These are phyloP conservation scores for Bedellia somnulentella DNA, from an alignment of 2,888 invertebrate genomes.

Conservation along the genomic window DNA sequence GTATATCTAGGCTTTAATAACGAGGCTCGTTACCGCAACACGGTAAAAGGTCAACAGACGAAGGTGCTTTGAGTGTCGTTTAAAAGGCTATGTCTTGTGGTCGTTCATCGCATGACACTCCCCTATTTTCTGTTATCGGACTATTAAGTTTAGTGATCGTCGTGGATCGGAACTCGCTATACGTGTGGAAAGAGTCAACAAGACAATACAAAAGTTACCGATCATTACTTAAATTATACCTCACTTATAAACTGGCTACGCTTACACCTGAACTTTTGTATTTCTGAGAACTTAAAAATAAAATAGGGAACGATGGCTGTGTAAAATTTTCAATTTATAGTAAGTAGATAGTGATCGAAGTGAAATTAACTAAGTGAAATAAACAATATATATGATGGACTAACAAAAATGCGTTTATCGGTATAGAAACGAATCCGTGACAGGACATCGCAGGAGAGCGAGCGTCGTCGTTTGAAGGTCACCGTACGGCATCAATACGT, in stretches of 20 bases:
- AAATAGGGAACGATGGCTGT: too few species aligned
- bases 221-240: too few species aligned
- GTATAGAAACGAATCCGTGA: neutral
- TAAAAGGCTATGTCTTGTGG: constrained; percentile 18
- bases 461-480: constrained; percentile 11
- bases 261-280: too few species aligned
- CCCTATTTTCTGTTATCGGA: constrained; percentile 13
- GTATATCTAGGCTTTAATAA: constrained; percentile 41
- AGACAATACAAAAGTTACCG: too few species aligned
- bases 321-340: too few species aligned
- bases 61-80: constrained; percentile 15
- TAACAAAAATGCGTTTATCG: constrained; percentile 1
- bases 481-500: constrained; percentile 41
- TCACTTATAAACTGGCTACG: too few species aligned
- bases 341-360: too few species aligned
- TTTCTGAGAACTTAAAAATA: too few species aligned
- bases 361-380: too few species aligned
- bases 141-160: constrained; percentile 18
- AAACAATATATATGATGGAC: too few species aligned
- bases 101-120: constrained; percentile 14
- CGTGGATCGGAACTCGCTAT: constrained; percentile 16
- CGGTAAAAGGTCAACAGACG: constrained; percentile 30
- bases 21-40: constrained; percentile 32
- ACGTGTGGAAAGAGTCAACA: constrained; percentile 16
- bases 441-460: neutral